phyloP scores from a whole-genome alignment of 2,888 invertebrate species.

The Drosophila algonquin region DNA sequence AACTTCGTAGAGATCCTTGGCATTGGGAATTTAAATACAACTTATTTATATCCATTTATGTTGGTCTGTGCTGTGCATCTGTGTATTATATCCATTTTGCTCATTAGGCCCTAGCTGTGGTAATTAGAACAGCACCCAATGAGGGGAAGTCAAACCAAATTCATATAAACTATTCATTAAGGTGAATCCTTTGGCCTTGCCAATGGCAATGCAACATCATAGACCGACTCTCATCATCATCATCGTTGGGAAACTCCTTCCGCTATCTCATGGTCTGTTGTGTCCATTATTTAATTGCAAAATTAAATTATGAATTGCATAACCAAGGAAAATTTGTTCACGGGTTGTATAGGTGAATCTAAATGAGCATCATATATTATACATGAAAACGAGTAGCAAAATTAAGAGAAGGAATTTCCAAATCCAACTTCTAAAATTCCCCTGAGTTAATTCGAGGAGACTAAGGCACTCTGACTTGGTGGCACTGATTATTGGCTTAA shows the following conservation, averaged over 20 bases:
- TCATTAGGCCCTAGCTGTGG: constrained; percentile 38
- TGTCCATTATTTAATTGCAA: constrained; percentile 12
- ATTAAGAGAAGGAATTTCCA: too few species aligned
- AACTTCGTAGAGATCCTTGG: neutral
- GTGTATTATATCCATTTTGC: constrained; percentile 39
- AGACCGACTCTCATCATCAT: constrained; percentile 15
- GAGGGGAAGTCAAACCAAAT: constrained; percentile 9
- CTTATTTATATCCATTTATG: constrained; percentile 23
- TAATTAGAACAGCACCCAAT: constrained; percentile 17
- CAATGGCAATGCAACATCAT: constrained; percentile 8
- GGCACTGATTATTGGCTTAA: too few species aligned
- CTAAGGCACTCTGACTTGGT: too few species aligned
- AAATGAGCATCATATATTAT: neutral
- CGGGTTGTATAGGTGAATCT: too few species aligned
- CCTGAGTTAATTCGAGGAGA: too few species aligned
- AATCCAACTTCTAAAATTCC: too few species aligned
- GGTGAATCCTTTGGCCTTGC: constrained; percentile 5
- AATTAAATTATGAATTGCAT: constrained; percentile 32
- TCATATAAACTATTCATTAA: constrained; percentile 17
- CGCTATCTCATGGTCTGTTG: neutral
- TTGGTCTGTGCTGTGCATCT: constrained; percentile 3
- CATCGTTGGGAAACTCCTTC: constrained; percentile 1
- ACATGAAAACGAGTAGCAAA: too few species aligned
- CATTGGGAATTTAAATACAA: constrained; percentile 18
- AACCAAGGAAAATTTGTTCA: neutral